phyloP scores from a whole-genome alignment of 2,888 invertebrate genomes.

The Cylindroiulus punctatus region DNA sequence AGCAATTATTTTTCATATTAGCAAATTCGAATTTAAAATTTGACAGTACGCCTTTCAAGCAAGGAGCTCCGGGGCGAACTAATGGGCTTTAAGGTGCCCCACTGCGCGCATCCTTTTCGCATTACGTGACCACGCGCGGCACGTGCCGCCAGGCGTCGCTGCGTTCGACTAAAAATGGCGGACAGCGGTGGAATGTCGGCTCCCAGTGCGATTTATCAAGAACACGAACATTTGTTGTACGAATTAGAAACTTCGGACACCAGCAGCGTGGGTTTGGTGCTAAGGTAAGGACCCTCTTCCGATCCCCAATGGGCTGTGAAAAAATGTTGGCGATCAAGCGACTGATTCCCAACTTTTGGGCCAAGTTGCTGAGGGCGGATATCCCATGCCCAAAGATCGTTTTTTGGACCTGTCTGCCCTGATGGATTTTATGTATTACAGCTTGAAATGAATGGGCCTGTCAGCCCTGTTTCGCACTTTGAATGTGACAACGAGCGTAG shows the following conservation, averaged over 20 bases:
- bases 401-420: neutral
- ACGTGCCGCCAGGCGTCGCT: neutral
- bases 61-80: too few species aligned
- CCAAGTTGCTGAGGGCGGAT: neutral
- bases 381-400: neutral
- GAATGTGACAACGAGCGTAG: too few species aligned
- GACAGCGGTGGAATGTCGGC: conserved; percentile 3
- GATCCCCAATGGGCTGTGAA: neutral
- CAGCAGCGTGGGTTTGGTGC: conserved; percentile 65
- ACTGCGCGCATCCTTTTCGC: too few species aligned
- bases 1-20: too few species aligned
- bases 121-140: too few species aligned
- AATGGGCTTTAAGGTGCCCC: too few species aligned
- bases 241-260: conserved; percentile 66
- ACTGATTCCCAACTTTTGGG: neutral
- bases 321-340: neutral
- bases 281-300: conserved; percentile 61
- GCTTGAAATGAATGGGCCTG: neutral
- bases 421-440: neutral
- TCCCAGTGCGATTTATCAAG: conserved; percentile 58
- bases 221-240: conserved; percentile 66
- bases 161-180: neutral
- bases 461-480: neutral
- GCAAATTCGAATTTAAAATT: too few species aligned
- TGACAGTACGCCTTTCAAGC: too few species aligned